A percentile compares a stretch with the other conserved stretches of the same genome.
Conservation (phyloP, 1,140 invertebrate genomes). For the Sinonovacula constricta region DNA sequence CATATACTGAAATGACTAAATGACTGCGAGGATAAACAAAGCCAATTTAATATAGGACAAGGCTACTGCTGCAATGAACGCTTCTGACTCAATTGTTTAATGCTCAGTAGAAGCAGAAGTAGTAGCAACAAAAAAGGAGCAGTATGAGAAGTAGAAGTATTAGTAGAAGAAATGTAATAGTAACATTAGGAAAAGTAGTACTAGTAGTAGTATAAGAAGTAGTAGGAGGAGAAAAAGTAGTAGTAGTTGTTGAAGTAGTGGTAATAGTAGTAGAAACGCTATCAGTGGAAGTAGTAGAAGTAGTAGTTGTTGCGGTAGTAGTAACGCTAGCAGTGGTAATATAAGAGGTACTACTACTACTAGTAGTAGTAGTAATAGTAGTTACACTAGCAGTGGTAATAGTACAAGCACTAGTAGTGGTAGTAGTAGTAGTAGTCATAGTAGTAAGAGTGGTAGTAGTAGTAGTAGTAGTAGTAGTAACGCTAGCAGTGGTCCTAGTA, state of each 20-base stretch:
- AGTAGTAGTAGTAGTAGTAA: not conserved
- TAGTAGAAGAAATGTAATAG: constrained; percentile 12
- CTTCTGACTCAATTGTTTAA: too few relatives aligned
- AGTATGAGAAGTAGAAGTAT: constrained; percentile 9
- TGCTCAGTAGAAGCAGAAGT: constrained; percentile 5
- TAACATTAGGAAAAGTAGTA: constrained; percentile 2
- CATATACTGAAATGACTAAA: too few relatives aligned
- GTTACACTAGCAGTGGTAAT: not conserved
- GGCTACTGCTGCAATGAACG: too few relatives aligned
- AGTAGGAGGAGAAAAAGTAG: not conserved
- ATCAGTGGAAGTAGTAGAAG: not conserved
- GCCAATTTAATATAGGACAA: too few relatives aligned
- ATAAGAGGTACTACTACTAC: not conserved
- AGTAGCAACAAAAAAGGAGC: constrained; percentile 1
- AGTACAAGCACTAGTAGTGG: not conserved
- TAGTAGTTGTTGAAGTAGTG: constrained; percentile 1
- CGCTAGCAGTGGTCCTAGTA: not conserved
- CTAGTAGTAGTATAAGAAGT: not conserved
- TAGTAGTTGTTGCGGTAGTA: not conserved
- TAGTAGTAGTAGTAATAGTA: not conserved
- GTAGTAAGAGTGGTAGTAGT: not conserved
- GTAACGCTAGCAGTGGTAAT: not conserved
- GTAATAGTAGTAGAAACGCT: not conserved
- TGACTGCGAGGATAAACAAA: too few relatives aligned
- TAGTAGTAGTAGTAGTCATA: too few relatives aligned